phyloP scores from a whole-genome alignment of 2,888 invertebrate species.

The Lycaena phlaeas region DNA sequence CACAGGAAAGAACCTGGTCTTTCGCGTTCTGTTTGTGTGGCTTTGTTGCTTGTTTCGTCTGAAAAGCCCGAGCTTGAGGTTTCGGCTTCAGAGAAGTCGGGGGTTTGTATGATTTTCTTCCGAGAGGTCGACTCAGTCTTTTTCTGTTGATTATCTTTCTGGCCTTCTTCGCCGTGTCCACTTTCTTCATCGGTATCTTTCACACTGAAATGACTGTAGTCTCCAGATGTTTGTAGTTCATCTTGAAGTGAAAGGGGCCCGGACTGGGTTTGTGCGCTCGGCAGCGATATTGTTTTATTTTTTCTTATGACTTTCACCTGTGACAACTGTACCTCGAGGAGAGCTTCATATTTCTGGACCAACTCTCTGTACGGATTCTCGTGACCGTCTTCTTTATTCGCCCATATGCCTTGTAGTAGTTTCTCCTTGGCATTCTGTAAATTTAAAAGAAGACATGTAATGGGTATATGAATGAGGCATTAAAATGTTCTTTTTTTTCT shows the following conservation, averaged over 20 bases:
- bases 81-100: conserved; percentile 89
- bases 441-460: background rate
- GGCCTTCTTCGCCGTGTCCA: conserved; percentile 72
- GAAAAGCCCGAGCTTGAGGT: conserved; percentile 88
- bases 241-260: conserved; percentile 76
- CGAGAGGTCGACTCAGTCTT: conserved; percentile 49
- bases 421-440: conserved; percentile 67
- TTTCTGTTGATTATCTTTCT: conserved; percentile 64
- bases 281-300: conserved; percentile 37
- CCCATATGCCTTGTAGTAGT: conserved; percentile 66
- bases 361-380: conserved; percentile 84
- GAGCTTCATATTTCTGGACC: conserved; percentile 89
- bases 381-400: conserved; percentile 64
- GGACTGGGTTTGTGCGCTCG: conserved; percentile 43
- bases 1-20: conserved; percentile 87
- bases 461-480: background rate
- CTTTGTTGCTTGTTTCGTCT: conserved; percentile 88
- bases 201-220: conserved; percentile 76
- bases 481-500: background rate
- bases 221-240: conserved; percentile 82
- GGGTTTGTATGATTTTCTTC: conserved; percentile 79
- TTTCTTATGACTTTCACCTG: conserved; percentile 70
- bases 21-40: conserved; percentile 85
- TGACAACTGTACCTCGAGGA: conserved; percentile 82
- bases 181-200: conserved; percentile 78